Percentiles rank a stretch among this genome's conserved stretches.
Conservation (phyloP, 1,140 invertebrate genomes). For the Capitella teleta region DNA sequence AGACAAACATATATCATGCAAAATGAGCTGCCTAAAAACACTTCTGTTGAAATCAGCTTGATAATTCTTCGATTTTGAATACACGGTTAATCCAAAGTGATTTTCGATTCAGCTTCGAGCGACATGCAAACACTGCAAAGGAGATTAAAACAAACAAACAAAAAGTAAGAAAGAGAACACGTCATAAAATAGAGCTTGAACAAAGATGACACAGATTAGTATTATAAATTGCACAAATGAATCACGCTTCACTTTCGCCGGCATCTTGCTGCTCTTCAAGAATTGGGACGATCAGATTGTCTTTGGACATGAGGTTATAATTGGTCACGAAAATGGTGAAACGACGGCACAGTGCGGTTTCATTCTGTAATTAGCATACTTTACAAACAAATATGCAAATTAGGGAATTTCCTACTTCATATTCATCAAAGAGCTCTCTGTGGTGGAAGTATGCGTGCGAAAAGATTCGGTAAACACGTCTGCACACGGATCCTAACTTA, state of each 20-base stretch:
- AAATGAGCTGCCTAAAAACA: too few species aligned
- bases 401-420: constrained; percentile 57
- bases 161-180: too few species aligned
- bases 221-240: neutral
- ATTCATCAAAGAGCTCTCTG: constrained; percentile 89
- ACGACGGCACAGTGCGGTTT: constrained; percentile 86
- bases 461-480: constrained; percentile 97
- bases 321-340: constrained; percentile 98
- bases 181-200: too few species aligned
- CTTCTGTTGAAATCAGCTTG: too few species aligned
- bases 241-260: constrained; percentile 39
- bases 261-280: constrained; percentile 38
- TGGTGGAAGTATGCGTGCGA: constrained; percentile 99
- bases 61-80: too few species aligned
- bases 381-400: neutral
- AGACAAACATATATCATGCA: too few species aligned
- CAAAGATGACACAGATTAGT: too few species aligned
- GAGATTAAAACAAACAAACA: too few species aligned
- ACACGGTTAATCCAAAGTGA: too few species aligned
- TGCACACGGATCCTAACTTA: constrained; percentile 94
- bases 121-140: too few species aligned
- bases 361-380: constrained; percentile 49
- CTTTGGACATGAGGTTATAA: constrained; percentile 95
- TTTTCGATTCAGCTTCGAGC: too few species aligned
- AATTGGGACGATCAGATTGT: constrained; percentile 97